Base-by-base conservation (phyloP, 2,797 vertebrate genomes). In the Tiaroga cobitis region DNA sequence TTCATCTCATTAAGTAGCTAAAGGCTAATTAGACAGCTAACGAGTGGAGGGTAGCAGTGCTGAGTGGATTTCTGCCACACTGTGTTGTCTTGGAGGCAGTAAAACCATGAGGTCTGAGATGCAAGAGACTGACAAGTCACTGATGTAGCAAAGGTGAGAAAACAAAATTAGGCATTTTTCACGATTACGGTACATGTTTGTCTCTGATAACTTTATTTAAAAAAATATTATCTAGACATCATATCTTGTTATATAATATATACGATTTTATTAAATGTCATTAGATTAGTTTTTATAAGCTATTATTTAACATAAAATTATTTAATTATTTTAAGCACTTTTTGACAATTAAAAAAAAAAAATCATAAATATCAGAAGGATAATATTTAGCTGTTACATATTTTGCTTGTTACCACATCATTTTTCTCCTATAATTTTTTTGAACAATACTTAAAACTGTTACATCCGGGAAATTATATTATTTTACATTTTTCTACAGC, bases 1-100 rank as follows among this genome's bases (percentile, higher is more conserved):
- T 89, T 82, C 89, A 90, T 73, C 88, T 88, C 90, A 89, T 91
- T 89, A 90, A 89, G 46, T 81, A 82, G 68, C 88, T 89, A 88
- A 86, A 88, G 85, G 89, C 80, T 88, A 91, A 91, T 90, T 78
- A 88, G 84, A 84, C 82, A 74, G 86, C 85, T 87, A 82, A 87
- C 29, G n/a, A 86, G 86, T 56, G 26, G 49, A 88, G 85, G 63
- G 79, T 72, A 63, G 83, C 73, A 86, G 49, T 4, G 61, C 26
- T 56, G 49, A 80, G 61, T 63, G 72, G 43, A 54, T 65, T 46
- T 29, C 82, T 86, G 85, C 59, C 77, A 76, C 15, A 34, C 24
- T 81, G 59, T 65, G 49, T 73, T 61, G 34, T 80, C 65, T 49
- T 82, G 32, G 70, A 81, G 29, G 77, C 29, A 63, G 72, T 75